These are phyloP conservation scores for Cylindroiulus punctatus DNA, from an alignment of 2,888 invertebrate genomes.

Conservation along the genomic window DNA sequence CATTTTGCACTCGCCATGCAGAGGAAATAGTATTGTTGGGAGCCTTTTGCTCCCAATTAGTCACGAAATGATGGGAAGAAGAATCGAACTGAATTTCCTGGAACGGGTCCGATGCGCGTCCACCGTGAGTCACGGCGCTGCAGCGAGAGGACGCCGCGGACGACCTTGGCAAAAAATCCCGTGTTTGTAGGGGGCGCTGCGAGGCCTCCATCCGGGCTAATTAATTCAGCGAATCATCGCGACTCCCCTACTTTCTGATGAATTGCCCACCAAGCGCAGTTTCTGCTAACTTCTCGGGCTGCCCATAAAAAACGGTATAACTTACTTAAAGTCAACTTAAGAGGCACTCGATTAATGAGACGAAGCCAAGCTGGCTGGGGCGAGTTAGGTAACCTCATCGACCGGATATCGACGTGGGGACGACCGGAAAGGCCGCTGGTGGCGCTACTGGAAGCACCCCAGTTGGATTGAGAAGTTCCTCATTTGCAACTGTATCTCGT, in stretches of 20 bases:
- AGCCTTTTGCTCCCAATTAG: conserved; percentile 20
- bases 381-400: neutral
- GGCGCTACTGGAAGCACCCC: too few species aligned
- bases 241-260: conserved; percentile 5
- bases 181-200: conserved; percentile 11
- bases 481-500: too few species aligned
- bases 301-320: conserved; percentile 19
- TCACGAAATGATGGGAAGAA: conserved; percentile 38
- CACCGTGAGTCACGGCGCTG: conserved; percentile 19
- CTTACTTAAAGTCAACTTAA: too few species aligned
- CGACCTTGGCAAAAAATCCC: conserved; percentile 4
- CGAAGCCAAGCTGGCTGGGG: conserved; percentile 14
- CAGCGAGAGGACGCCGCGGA: conserved; percentile 25
- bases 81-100: neutral
- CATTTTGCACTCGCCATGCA: neutral
- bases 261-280: too few species aligned
- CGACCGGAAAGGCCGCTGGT: too few species aligned
- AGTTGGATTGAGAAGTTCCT: too few species aligned
- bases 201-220: neutral
- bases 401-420: too few species aligned
- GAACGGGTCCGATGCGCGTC: conserved; percentile 34
- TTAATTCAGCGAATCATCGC: conserved; percentile 3
- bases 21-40: neutral
- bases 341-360: conserved; percentile 23
- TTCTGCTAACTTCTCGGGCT: neutral